Evolutionary conservation across 2,113 vertebrate species (phyloP).

Genomic region (Heterotilapia buettikoferi): DNA sequence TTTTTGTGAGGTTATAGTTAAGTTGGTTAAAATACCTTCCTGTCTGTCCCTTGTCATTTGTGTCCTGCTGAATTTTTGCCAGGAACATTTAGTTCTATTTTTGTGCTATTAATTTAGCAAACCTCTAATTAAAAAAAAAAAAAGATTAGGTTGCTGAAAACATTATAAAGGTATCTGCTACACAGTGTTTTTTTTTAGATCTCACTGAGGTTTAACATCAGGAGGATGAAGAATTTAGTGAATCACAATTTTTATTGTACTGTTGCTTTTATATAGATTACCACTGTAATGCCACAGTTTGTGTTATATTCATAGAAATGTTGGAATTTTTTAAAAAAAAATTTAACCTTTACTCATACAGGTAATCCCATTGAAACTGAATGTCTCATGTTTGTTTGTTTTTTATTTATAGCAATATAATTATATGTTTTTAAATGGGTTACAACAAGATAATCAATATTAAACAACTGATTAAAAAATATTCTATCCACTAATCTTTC

Average conservation of each 20-base stretch:
- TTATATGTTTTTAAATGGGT: not conserved
- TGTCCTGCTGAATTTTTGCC: not conserved
- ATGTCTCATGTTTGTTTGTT: not conserved
- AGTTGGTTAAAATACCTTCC: not conserved
- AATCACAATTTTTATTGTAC: not conserved
- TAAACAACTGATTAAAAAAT: not conserved
- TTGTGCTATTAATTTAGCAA: not conserved
- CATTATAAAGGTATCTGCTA: not conserved
- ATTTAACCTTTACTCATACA: not conserved
- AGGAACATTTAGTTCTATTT: not conserved
- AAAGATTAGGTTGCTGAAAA: not conserved
- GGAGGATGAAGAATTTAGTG: not conserved
- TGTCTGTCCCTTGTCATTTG: not conserved
- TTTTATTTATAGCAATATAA: not conserved
- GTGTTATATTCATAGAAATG: not conserved
- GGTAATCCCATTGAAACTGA: not conserved
- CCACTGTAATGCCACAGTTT: not conserved
- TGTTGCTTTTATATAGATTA: not conserved
- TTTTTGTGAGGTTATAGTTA: not conserved
- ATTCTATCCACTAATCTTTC: not conserved
- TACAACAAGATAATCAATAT: not conserved
- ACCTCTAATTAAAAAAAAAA: not conserved
- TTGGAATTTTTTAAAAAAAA: fast-evolving
- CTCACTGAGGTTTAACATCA: not conserved
- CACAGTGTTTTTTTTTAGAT: not conserved